A percentile compares a stretch with the other conserved stretches of the same genome.
Evolutionary conservation across 2,113 vertebrate species (phyloP).

Genomic region (Cebidichthys violaceus): DNA sequence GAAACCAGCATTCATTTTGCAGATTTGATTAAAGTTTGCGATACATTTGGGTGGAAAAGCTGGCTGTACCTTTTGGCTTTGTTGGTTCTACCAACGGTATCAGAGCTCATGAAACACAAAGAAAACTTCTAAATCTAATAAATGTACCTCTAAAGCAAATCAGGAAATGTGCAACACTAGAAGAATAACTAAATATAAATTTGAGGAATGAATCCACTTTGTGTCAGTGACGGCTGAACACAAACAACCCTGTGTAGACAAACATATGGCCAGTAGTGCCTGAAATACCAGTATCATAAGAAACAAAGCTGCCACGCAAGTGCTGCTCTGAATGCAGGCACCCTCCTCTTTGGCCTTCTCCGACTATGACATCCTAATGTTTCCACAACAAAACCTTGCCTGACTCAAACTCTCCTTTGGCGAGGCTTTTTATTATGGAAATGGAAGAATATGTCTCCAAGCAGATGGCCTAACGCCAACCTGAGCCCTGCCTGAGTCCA

Average conservation of each 20-base stretch:
- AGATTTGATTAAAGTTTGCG: neutral
- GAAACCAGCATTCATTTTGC: neutral
- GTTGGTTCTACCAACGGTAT: neutral
- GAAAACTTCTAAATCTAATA: neutral
- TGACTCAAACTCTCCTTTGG: conserved; percentile 67
- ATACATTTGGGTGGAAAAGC: neutral
- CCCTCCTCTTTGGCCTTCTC: conserved; percentile 20
- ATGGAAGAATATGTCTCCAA: conserved; percentile 46
- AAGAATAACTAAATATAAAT: neutral
- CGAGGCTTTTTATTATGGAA: conserved; percentile 60
- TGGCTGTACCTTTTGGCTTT: neutral
- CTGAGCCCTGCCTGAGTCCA: conserved; percentile 22
- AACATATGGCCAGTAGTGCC: neutral
- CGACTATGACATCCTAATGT: conserved; percentile 37
- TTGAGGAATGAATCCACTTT: neutral
- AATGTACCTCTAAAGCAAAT: neutral
- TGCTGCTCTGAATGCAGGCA: conserved; percentile 32
- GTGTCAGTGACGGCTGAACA: neutral
- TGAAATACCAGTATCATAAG: conserved; percentile 7
- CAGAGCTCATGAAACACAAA: neutral
- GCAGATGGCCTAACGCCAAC: conserved; percentile 34
- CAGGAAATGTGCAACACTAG: neutral
- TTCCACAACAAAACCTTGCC: conserved; percentile 66
- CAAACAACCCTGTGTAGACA: neutral
- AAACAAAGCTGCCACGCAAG: conserved; percentile 46